Percentiles rank a stretch among this genome's conserved stretches.
These are phyloP conservation scores for Zophobas atratus DNA, from an alignment of 1,140 invertebrate genomes.

Conservation along the genomic window DNA sequence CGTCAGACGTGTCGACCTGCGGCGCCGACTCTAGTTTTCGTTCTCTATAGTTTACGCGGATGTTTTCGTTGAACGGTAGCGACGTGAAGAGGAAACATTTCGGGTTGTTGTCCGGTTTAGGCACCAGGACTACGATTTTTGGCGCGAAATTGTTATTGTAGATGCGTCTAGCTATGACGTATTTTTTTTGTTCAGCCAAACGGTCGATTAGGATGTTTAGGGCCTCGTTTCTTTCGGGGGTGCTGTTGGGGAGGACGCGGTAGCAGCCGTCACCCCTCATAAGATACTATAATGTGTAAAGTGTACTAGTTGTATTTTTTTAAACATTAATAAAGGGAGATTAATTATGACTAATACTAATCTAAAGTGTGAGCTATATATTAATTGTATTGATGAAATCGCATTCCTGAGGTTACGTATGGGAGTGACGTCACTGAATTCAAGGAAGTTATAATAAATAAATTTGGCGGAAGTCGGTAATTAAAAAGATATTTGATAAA, in stretches of 20 bases:
- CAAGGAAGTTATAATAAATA: no score
- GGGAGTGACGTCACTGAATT: no score
- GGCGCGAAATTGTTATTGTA: slow-evolving; percentile 49
- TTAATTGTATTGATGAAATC: no score
- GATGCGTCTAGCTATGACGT: slow-evolving; percentile 52
- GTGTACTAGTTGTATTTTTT: no score
- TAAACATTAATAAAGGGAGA: no score
- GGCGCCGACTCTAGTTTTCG: slow-evolving; percentile 17
- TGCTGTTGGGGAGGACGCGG: slow-evolving; percentile 49
- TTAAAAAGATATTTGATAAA: no score
- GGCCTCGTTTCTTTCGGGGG: slow-evolving; percentile 39
- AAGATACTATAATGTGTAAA: slow-evolving; percentile 45
- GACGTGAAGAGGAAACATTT: slow-evolving; percentile 49
- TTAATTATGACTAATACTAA: no score
- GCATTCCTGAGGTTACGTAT: no score
- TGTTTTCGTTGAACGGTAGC: slow-evolving; percentile 54
- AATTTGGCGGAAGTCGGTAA: no score
- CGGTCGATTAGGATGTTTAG: slow-evolving; percentile 50
- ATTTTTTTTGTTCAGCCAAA: slow-evolving; percentile 49
- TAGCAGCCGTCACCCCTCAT: slow-evolving; percentile 51
- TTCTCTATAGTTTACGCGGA: slow-evolving; percentile 31
- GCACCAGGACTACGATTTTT: slow-evolving; percentile 53
- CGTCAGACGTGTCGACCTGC: slow-evolving; percentile 26
- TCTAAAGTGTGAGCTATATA: no score
- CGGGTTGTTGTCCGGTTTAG: slow-evolving; percentile 45